Conservation (phyloP, 2,113 vertebrate species). For the Procavia capensis region DNA sequence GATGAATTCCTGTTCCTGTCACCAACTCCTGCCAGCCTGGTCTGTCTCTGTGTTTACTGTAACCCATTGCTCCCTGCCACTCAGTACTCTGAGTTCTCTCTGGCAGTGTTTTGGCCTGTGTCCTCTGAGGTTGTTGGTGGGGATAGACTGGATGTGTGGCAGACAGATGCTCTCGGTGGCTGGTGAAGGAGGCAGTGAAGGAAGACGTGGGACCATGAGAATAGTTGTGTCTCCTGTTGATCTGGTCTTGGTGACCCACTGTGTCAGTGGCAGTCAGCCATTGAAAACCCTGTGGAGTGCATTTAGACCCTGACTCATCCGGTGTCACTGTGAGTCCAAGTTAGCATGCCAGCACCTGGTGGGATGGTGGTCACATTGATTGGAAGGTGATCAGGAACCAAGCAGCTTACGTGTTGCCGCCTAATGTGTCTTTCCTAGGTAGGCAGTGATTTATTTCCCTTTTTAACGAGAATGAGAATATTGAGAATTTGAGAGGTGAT, state of each 20-base stretch:
- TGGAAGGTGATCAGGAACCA: neutral
- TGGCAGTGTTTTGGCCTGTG: neutral
- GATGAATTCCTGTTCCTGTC: neutral
- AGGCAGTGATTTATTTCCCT: neutral
- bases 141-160: neutral
- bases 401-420: neutral
- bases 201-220: neutral
- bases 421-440: neutral
- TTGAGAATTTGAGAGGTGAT: neutral
- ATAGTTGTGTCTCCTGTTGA: accelerated
- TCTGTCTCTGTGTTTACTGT: neutral
- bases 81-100: neutral
- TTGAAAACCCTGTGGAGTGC: too few species aligned
- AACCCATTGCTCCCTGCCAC: too few species aligned
- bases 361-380: too few species aligned
- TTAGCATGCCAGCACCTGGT: too few species aligned
- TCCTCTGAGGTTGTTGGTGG: neutral
- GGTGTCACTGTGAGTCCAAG: too few species aligned
- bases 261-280: too few species aligned
- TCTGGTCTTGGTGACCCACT: too few species aligned
- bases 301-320: too few species aligned
- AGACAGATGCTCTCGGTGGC: neutral
- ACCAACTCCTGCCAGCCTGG: neutral
- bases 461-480: neutral
- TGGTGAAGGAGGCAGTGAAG: neutral